Conservation (phyloP, 1,140 invertebrate species). For the Calephelis nemesis region DNA sequence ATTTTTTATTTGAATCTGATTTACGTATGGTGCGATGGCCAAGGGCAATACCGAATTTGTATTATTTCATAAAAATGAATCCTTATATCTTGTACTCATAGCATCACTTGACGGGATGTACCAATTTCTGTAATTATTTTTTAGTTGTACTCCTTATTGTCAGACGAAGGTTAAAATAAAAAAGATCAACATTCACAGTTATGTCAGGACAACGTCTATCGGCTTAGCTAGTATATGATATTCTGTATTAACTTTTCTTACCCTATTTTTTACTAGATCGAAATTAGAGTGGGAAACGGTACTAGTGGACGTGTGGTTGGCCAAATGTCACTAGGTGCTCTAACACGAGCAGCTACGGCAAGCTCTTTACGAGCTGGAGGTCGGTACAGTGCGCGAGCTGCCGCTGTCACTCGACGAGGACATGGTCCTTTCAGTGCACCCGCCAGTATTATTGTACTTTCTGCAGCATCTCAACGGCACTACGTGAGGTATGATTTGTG, state of each 20-base stretch:
- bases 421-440: slow-evolving; percentile 68
- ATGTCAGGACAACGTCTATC: too few species aligned
- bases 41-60: too few species aligned
- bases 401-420: slow-evolving; percentile 61
- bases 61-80: too few species aligned
- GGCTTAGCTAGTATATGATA: not conserved
- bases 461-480: slow-evolving; percentile 63
- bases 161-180: too few species aligned
- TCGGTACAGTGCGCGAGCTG: slow-evolving; percentile 63
- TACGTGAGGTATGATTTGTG: slow-evolving; percentile 59
- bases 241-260: not conserved
- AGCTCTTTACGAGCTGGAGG: slow-evolving; percentile 61
- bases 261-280: slow-evolving; percentile 35
- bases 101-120: too few species aligned
- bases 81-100: too few species aligned
- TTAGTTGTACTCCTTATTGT: too few species aligned
- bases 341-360: slow-evolving; percentile 61
- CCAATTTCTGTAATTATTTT: too few species aligned
- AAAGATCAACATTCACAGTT: too few species aligned
- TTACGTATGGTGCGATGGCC: too few species aligned
- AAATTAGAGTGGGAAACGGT: slow-evolving; percentile 58
- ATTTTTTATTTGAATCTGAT: too few species aligned
- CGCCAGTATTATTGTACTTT: slow-evolving; percentile 66
- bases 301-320: slow-evolving; percentile 77
- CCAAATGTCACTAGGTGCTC: slow-evolving; percentile 66